A percentile compares a stretch with the other conserved stretches of the same genome.
These are phyloP conservation scores for Mandrillus leucophaeus DNA, from an alignment of 2,113 vertebrate genomes.

Conservation along the genomic window DNA sequence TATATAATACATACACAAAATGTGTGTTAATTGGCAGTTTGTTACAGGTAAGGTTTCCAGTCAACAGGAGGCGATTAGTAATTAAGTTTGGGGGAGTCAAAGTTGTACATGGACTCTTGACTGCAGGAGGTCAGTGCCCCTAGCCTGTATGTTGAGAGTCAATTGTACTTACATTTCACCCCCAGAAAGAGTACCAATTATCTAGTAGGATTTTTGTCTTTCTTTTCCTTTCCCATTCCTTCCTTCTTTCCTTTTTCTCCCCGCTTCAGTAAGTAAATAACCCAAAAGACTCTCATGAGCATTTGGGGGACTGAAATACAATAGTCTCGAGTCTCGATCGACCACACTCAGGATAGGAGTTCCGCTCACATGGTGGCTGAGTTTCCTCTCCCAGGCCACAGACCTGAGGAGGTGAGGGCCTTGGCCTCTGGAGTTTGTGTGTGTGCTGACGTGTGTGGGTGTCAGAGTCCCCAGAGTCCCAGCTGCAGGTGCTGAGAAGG, in stretches of 20 bases:
- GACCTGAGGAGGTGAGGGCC: not conserved
- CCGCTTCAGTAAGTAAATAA: not conserved
- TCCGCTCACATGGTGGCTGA: not conserved
- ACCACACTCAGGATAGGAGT: no score
- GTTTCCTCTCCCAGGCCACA: not conserved
- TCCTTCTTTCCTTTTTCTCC: no score
- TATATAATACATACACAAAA: not conserved
- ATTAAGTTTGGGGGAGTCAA: not conserved
- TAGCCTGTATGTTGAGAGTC: not conserved
- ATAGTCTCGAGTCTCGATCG: not conserved
- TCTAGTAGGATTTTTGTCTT: not conserved
- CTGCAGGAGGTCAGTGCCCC: not conserved
- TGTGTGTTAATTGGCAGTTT: not conserved
- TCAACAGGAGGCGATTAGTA: not conserved
- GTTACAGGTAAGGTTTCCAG: not conserved
- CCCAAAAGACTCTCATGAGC: not conserved
- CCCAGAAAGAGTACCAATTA: not conserved
- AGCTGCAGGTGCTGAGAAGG: not conserved
- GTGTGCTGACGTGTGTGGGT: fast-evolving
- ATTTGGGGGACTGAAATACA: not conserved
- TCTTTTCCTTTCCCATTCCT: not conserved
- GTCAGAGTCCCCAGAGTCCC: not conserved
- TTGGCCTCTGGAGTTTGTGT: not conserved
- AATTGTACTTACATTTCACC: not conserved
- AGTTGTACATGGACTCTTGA: not conserved